Conservation (phyloP, 1,140 invertebrate species). For the Nomia melanderi region DNA sequence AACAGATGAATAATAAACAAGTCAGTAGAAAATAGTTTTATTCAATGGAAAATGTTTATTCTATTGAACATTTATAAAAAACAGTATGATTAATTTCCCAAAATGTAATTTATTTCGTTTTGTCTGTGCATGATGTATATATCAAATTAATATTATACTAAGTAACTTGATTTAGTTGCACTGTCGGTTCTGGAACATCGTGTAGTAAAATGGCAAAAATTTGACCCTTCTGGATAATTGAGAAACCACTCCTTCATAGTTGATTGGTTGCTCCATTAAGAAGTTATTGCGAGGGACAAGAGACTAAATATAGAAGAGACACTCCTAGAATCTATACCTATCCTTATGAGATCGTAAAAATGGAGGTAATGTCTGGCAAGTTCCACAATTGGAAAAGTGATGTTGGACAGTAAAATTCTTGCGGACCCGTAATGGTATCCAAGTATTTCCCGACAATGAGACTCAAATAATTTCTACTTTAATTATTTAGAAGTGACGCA, state of each 20-base stretch:
- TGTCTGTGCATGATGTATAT: no score
- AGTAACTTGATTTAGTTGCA: no score
- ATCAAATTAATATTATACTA: no score
- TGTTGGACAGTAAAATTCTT: not conserved
- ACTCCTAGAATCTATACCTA: not conserved
- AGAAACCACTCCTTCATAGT: not conserved
- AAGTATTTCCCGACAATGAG: not conserved
- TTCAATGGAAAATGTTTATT: no score
- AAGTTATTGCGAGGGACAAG: not conserved
- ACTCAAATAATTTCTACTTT: not conserved
- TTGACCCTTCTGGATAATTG: not conserved
- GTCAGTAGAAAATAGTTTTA: no score
- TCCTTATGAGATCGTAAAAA: not conserved
- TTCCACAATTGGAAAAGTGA: not conserved
- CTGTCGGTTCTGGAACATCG: no score
- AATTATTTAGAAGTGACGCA: not conserved
- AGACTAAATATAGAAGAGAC: conserved; percentile 4
- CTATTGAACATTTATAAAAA: no score
- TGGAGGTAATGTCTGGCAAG: not conserved
- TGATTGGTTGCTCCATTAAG: not conserved
- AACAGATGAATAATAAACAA: no score
- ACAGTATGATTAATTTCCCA: no score
- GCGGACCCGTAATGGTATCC: not conserved
- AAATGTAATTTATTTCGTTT: no score
- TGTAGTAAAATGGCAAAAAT: not conserved